These are phyloP conservation scores for Psittacula echo DNA, from an alignment of 2,797 vertebrate species.

Conservation along the genomic window DNA sequence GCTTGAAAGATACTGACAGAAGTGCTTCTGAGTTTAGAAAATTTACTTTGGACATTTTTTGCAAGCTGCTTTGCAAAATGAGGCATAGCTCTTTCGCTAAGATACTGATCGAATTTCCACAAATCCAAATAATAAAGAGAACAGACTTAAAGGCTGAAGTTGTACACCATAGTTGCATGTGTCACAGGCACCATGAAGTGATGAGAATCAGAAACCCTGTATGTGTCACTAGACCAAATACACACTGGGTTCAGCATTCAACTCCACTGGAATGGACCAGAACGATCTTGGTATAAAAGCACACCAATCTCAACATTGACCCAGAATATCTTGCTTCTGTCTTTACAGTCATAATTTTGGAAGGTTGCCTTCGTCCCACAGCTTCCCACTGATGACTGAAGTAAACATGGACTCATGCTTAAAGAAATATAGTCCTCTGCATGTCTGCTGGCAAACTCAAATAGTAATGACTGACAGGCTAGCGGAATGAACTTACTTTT, in stretches of 20 bases:
- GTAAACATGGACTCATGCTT: neutral
- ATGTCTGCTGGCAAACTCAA: neutral
- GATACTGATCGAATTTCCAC: neutral
- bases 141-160: neutral
- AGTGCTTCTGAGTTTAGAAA: neutral
- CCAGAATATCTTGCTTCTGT: neutral
- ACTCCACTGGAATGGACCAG: neutral
- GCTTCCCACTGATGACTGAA: neutral
- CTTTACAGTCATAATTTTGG: neutral
- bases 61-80: neutral
- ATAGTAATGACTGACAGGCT: neutral
- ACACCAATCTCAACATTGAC: neutral
- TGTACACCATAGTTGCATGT: rapidly evolving
- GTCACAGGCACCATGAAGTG: neutral
- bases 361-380: neutral
- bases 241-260: neutral
- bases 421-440: neutral
- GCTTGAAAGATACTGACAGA: neutral
- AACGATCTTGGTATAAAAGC: neutral
- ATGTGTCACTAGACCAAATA: neutral
- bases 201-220: rapidly evolving
- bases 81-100: neutral
- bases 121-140: neutral
- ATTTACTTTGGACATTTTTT: neutral
- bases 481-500: neutral